A percentile compares a stretch with the other conserved stretches of the same genome.
Conservation (phyloP, 2,888 invertebrate species). For the Zygaena filipendulae region DNA sequence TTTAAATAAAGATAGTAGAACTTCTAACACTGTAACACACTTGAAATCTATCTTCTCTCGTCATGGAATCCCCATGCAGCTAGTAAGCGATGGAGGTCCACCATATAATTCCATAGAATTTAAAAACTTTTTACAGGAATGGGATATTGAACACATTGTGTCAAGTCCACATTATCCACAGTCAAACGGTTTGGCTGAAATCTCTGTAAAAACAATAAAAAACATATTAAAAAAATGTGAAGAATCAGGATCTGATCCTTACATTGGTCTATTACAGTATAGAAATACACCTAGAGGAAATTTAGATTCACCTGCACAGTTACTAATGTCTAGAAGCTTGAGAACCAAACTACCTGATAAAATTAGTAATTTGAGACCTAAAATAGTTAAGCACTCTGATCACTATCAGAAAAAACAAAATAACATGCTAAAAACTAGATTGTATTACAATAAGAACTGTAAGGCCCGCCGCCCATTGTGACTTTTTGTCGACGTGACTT, state of each 20-base stretch:
- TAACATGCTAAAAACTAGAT: no score
- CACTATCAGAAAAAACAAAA: no score
- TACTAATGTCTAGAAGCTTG: not conserved
- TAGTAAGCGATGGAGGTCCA: not conserved
- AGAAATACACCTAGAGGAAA: not conserved
- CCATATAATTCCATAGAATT: not conserved
- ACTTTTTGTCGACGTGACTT: no score
- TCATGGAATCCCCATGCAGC: not conserved
- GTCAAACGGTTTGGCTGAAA: slow-evolving; percentile 4
- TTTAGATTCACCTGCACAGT: not conserved
- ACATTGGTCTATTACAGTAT: not conserved
- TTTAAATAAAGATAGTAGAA: not conserved
- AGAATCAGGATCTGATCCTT: not conserved
- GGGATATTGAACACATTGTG: not conserved
- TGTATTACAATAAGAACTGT: no score
- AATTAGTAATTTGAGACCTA: no score
- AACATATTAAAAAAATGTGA: not conserved
- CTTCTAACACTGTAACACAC: no score
- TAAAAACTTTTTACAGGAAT: not conserved
- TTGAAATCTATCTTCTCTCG: no score
- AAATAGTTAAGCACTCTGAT: no score
- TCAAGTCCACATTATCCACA: slow-evolving; percentile 9
- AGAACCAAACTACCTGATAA: not conserved
- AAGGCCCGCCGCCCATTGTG: no score
- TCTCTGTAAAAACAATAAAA: not conserved